Conservation (phyloP, 2,888 invertebrate genomes). For the Helleia helle region DNA sequence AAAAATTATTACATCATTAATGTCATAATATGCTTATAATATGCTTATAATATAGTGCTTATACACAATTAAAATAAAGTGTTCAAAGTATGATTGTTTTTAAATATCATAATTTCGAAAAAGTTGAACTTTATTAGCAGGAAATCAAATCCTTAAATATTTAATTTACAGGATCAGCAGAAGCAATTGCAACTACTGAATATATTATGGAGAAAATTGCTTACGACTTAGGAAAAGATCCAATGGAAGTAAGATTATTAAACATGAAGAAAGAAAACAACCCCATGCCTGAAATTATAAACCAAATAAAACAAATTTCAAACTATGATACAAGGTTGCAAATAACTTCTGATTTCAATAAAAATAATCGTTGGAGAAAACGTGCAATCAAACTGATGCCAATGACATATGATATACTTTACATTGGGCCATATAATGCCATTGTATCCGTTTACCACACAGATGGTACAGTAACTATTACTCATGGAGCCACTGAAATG, state of each 20-base stretch:
- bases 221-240: constrained; percentile 65
- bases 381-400: constrained; percentile 78
- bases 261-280: constrained; percentile 68
- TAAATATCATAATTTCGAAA: too few relatives aligned
- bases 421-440: constrained; percentile 71
- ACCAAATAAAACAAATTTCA: constrained; percentile 63
- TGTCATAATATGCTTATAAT: too few relatives aligned
- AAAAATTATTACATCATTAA: too few relatives aligned
- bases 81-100: too few relatives aligned
- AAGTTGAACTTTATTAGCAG: too few relatives aligned
- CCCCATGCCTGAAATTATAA: constrained; percentile 61
- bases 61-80: too few relatives aligned
- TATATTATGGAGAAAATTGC: constrained; percentile 80
- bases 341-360: constrained; percentile 69
- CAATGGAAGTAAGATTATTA: constrained; percentile 66
- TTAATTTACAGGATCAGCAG: constrained; percentile 65
- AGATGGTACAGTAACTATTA: constrained; percentile 79
- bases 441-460: constrained; percentile 80
- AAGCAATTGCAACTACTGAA: constrained; percentile 77
- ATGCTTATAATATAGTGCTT: too few relatives aligned
- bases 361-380: constrained; percentile 84
- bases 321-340: constrained; percentile 62
- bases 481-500: constrained; percentile 81
- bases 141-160: too few relatives aligned
- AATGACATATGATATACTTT: constrained; percentile 76